Percentiles rank a stretch among this genome's conserved stretches.
Conservation (phyloP, 2,797 vertebrate species). For the Ctenochaetus hawaiiensis region DNA sequence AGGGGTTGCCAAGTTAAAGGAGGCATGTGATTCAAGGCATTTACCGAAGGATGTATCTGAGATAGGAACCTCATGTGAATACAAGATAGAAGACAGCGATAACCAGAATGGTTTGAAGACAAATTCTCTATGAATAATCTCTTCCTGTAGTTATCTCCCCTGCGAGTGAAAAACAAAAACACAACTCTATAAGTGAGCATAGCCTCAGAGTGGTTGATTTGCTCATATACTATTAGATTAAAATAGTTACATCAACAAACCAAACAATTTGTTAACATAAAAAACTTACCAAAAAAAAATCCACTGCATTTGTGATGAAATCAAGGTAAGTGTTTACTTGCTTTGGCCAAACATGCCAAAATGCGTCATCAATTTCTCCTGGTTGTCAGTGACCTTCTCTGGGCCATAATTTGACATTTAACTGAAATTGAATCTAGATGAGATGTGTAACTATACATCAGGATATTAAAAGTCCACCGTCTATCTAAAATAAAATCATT, state of each 20-base stretch:
- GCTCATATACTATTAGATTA: conserved; percentile 36
- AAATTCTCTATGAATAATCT: conserved; percentile 75
- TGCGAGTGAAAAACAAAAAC: conserved; percentile 60
- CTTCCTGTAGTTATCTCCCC: conserved; percentile 66
- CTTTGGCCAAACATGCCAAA: conserved; percentile 57
- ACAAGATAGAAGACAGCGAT: conserved; percentile 79
- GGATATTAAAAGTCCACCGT: conserved; percentile 61
- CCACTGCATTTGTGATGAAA: conserved; percentile 37
- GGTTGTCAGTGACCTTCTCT: conserved; percentile 77
- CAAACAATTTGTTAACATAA: conserved; percentile 23
- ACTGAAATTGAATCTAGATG: conserved; percentile 76
- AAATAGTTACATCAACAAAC: conserved; percentile 40
- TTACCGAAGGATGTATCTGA: conserved; percentile 75
- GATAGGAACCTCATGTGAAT: conserved; percentile 81
- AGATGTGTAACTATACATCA: conserved; percentile 67
- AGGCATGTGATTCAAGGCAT: conserved; percentile 81
- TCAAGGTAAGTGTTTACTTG: conserved; percentile 57
- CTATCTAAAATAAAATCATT: conserved; percentile 74
- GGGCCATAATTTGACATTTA: conserved; percentile 76
- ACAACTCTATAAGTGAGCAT: conserved; percentile 54
- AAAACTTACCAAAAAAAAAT: too few relatives aligned
- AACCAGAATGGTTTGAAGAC: conserved; percentile 71
- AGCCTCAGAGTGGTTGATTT: conserved; percentile 12
- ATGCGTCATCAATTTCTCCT: conserved; percentile 64
- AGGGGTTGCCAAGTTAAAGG: conserved; percentile 79